phyloP scores from a whole-genome alignment of 2,797 vertebrate genomes.

The Gobio occitaniae region DNA sequence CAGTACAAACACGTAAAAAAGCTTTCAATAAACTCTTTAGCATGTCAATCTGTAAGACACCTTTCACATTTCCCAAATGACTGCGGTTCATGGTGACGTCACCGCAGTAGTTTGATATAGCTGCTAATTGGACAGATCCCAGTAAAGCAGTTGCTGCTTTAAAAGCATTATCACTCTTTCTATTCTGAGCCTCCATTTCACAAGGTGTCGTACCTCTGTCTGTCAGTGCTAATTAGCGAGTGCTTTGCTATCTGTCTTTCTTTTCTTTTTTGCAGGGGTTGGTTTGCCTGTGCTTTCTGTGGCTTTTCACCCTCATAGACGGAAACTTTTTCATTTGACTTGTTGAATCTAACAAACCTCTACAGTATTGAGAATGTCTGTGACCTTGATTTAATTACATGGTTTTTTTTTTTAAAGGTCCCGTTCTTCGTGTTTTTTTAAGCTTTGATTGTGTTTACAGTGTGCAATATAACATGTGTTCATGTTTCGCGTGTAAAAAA shows the following conservation, averaged over 20 bases:
- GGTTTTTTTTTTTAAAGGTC: no score
- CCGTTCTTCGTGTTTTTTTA: no score
- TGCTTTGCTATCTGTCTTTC: neutral
- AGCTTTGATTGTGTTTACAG: no score
- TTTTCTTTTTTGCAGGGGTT: neutral
- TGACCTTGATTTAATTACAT: neutral
- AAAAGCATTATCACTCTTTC: slow-evolving; percentile 26
- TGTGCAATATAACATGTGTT: no score
- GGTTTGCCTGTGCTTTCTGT: slow-evolving; percentile 10
- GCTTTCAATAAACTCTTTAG: neutral
- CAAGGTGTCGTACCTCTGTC: neutral
- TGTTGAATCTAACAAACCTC: neutral
- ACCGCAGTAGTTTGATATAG: neutral
- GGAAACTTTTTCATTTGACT: neutral
- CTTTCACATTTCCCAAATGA: no score
- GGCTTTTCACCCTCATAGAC: neutral
- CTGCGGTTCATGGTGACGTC: neutral
- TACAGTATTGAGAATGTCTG: neutral
- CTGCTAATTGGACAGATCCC: slow-evolving; percentile 45
- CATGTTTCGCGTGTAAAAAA: no score
- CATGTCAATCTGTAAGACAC: neutral
- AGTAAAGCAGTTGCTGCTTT: neutral
- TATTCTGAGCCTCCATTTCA: slow-evolving; percentile 43
- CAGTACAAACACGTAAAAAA: no score
- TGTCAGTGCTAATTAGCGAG: neutral